These are phyloP conservation scores for Cavia porcellus DNA, from an alignment of 2,113 vertebrate species.

Conservation along the genomic window DNA sequence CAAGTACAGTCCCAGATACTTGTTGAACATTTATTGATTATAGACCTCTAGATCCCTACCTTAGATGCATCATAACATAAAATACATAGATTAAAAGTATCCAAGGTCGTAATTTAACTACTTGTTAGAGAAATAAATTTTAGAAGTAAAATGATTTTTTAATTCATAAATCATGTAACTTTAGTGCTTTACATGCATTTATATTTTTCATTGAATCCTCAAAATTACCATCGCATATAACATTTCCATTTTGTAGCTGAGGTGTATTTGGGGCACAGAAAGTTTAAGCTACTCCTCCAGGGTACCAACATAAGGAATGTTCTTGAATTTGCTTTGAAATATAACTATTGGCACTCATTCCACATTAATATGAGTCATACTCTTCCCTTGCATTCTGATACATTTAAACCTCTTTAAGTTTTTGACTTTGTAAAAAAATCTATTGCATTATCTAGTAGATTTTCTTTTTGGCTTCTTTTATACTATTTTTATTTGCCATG, in stretches of 20 bases:
- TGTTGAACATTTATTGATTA: not conserved
- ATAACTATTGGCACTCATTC: fast-evolving
- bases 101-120: not conserved
- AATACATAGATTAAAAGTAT: not conserved
- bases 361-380: fast-evolving
- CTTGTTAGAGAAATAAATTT: not conserved
- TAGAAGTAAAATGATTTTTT: not conserved
- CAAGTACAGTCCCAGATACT: not conserved
- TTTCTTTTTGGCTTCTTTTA: not conserved
- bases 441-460: no score
- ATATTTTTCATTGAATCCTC: not conserved
- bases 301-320: fast-evolving
- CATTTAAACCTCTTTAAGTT: not conserved
- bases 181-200: not conserved
- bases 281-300: not conserved
- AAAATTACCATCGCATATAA: not conserved
- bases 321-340: not conserved
- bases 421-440: not conserved
- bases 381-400: not conserved
- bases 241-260: not conserved
- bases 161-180: not conserved
- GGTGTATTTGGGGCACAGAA: not conserved
- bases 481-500: not conserved
- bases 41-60: not conserved
- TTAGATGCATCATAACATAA: not conserved